Evolutionary conservation across 1,140 invertebrate genomes (phyloP).

Genomic region (Drosophila funebris): DNA sequence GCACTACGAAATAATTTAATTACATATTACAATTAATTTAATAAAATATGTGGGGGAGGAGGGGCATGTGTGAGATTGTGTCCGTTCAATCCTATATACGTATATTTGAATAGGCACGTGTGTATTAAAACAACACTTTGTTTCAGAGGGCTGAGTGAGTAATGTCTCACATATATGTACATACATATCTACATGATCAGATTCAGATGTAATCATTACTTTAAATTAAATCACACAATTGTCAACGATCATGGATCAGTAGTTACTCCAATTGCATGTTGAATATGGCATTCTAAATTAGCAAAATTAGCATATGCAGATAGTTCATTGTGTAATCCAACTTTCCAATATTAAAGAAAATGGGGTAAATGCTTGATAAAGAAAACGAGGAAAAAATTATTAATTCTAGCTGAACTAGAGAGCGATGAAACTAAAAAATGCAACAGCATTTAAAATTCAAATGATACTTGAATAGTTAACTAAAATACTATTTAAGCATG

Average conservation of each 20-base stretch:
- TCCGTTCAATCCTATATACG: neutral
- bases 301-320: too few relatives aligned
- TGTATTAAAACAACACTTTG: constrained; percentile 17
- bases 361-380: too few relatives aligned
- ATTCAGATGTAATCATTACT: neutral
- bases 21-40: neutral
- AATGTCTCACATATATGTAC: neutral
- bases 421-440: neutral
- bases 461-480: neutral
- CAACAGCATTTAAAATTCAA: neutral
- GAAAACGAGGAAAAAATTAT: too few relatives aligned
- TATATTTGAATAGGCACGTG: constrained; percentile 23
- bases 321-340: too few relatives aligned
- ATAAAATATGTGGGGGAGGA: neutral
- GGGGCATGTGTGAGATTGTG: neutral
- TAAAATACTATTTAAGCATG: constrained; percentile 13
- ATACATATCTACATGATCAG: neutral
- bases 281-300: too few relatives aligned
- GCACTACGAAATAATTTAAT: neutral
- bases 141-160: too few relatives aligned
- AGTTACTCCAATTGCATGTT: too few relatives aligned
- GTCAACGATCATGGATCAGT: too few relatives aligned
- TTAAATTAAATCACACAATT: neutral
- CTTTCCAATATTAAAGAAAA: too few relatives aligned
- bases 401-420: neutral